These are phyloP conservation scores for Pilophorus perplexus DNA, from an alignment of 2,888 invertebrate genomes.

Conservation along the genomic window DNA sequence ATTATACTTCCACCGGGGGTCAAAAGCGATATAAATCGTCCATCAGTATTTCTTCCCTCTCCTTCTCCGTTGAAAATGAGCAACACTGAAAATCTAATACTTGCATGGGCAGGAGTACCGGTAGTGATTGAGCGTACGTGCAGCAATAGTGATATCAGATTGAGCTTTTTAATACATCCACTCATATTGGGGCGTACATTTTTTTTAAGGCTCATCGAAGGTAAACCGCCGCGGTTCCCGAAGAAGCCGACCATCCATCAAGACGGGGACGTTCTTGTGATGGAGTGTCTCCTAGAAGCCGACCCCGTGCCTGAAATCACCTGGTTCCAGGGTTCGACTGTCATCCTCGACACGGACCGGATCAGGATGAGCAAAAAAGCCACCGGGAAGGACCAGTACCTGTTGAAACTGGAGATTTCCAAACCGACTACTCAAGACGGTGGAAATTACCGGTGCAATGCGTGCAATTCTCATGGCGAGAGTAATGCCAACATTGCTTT, in stretches of 20 bases:
- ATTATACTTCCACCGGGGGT: no score
- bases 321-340: slow-evolving; percentile 89
- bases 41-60: no score
- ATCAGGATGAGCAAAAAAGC: slow-evolving; percentile 89
- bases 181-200: no score
- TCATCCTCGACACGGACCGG: slow-evolving; percentile 78
- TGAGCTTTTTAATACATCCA: no score
- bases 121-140: no score
- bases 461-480: slow-evolving; percentile 97
- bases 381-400: slow-evolving; percentile 84
- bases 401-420: slow-evolving; percentile 87
- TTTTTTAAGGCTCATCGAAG: slow-evolving; percentile 82
- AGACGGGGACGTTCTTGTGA: slow-evolving; percentile 86
- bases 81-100: no score
- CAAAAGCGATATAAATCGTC: no score
- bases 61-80: no score
- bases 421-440: slow-evolving; percentile 96
- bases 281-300: slow-evolving; percentile 95
- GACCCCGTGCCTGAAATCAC: slow-evolving; percentile 92
- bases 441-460: slow-evolving; percentile 98
- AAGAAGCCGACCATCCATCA: slow-evolving; percentile 95
- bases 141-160: no score
- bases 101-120: no score
- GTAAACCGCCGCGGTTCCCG: slow-evolving; percentile 92
- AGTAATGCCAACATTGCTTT: slow-evolving; percentile 99